A percentile compares a stretch with the other conserved stretches of the same genome.
phyloP scores from a whole-genome alignment of 2,888 invertebrate species.

The Cinara cedri region DNA sequence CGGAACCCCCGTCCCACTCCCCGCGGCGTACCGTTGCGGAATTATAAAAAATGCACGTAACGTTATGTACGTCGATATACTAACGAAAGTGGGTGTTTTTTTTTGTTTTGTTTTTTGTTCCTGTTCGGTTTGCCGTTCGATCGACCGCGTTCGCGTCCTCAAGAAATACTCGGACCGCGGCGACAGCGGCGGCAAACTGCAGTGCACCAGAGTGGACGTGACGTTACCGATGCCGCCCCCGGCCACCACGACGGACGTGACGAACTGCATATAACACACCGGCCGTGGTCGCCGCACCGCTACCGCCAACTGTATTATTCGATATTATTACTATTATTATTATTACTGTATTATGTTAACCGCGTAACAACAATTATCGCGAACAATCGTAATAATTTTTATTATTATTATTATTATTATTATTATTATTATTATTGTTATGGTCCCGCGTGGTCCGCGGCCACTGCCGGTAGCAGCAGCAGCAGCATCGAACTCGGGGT shows the following conservation, averaged over 20 bases:
- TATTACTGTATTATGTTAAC: not conserved
- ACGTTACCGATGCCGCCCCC: slow-evolving; percentile 40
- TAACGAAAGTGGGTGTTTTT: not conserved
- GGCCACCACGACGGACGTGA: slow-evolving; percentile 41
- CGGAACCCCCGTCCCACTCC: too few species aligned
- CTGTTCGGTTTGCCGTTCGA: too few species aligned
- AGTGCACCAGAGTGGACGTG: slow-evolving; percentile 49
- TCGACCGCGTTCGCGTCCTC: not conserved
- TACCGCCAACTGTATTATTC: not conserved
- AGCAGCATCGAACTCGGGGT: too few species aligned
- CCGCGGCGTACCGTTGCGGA: too few species aligned
- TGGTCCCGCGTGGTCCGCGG: too few species aligned
- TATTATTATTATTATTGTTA: too few species aligned
- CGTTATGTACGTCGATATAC: too few species aligned
- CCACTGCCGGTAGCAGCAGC: too few species aligned
- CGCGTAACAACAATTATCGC: too few species aligned
- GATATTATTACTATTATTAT: not conserved
- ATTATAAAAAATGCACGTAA: too few species aligned
- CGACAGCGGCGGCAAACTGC: not conserved
- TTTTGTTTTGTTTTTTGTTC: not conserved
- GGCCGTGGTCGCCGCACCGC: not conserved
- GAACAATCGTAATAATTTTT: too few species aligned
- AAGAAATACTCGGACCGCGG: slow-evolving; percentile 32
- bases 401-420: too few species aligned
- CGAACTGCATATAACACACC: slow-evolving; percentile 30